These are phyloP conservation scores for Otolemur crassicaudatus DNA, from an alignment of 2,797 vertebrate species.

Conservation along the genomic window DNA sequence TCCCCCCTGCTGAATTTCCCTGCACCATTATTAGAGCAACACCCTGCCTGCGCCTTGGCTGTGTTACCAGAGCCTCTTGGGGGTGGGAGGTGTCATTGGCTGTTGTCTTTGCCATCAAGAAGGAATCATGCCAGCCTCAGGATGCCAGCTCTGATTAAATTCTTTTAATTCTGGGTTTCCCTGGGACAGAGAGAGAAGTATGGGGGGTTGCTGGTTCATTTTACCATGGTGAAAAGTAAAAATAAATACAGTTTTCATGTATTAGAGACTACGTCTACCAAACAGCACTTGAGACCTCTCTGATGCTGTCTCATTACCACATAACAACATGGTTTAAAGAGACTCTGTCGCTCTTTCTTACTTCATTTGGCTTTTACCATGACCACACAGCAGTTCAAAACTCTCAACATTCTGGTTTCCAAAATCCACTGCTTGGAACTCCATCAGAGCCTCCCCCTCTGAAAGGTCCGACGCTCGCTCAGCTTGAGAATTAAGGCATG, in stretches of 20 bases:
- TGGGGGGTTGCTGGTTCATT: slow-evolving; percentile 45
- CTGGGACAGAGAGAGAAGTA: slow-evolving; percentile 45
- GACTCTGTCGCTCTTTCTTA: slow-evolving; percentile 42
- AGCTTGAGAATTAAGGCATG: slow-evolving; percentile 79
- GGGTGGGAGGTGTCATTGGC: slow-evolving; percentile 64
- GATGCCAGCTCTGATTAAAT: slow-evolving; percentile 76
- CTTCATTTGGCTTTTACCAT: slow-evolving; percentile 61
- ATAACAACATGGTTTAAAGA: slow-evolving; percentile 34
- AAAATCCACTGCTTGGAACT: slow-evolving; percentile 76
- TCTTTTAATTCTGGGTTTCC: slow-evolving; percentile 74
- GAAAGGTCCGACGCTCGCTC: slow-evolving; percentile 64
- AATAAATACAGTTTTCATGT: slow-evolving; percentile 70
- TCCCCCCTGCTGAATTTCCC: not conserved
- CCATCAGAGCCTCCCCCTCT: slow-evolving; percentile 46
- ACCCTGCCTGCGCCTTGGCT: slow-evolving; percentile 59
- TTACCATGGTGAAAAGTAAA: slow-evolving; percentile 41
- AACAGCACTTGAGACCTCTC: slow-evolving; percentile 42
- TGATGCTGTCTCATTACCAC: slow-evolving; percentile 51
- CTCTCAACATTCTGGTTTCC: slow-evolving; percentile 61
- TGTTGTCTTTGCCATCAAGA: slow-evolving; percentile 70
- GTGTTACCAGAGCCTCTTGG: slow-evolving; percentile 52
- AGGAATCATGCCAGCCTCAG: slow-evolving; percentile 61
- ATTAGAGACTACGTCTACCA: slow-evolving; percentile 42
- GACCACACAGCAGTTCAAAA: slow-evolving; percentile 75
- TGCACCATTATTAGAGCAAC: not conserved